Base-by-base conservation (phyloP, 2,888 invertebrate genomes). In the Acleris holmiana region DNA sequence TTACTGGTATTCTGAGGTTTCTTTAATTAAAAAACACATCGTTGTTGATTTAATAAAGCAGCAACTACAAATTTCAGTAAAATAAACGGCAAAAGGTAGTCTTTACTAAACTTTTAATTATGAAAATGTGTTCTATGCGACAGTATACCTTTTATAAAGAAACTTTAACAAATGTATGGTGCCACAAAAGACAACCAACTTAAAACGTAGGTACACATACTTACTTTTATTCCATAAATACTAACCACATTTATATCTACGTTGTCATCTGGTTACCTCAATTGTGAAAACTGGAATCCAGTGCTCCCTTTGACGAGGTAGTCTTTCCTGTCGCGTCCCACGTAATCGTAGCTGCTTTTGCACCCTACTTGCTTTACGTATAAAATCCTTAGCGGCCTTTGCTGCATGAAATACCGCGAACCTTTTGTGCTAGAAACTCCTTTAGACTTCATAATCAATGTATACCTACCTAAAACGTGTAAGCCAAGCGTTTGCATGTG, bases 281-380 rank as follows among this genome's bases (percentile, higher is more conserved):
- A 65, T 70, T 70, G 70, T 73, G 68, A 73, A 69, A 73, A 71
- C 77, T 76, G 73, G 74, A 76, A 75, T 72, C 73, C 74, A 61
- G 60, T 56, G 68, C 61, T 76, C 77, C 77, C 78, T 82, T 81
- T 76, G 74, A 77, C 69, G 68, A 68, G 68, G 74, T 70, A 69
- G 71, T 60, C 68, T 74, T 83, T 82, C 82, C 79, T 76, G 78
- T 51, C 53, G 48, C 46, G 47, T 58, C 57, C 47, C 57, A 53
- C 58, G 60, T 69, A 70, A 68, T 69, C 65, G 62, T 61, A 65
- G 61, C 48, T 63, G 59, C 66, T 67, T 68, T 67, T 71, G 77
- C 77, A 75, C 76, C 75, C 76, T 78, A 62, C 59, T 67, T 57
- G 54, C 59, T 59, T 64, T 60, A n/a, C 49, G 58, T 54, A 58